These are phyloP conservation scores for Litocranius walleri DNA, from an alignment of 2,113 vertebrate genomes.

Conservation along the genomic window DNA sequence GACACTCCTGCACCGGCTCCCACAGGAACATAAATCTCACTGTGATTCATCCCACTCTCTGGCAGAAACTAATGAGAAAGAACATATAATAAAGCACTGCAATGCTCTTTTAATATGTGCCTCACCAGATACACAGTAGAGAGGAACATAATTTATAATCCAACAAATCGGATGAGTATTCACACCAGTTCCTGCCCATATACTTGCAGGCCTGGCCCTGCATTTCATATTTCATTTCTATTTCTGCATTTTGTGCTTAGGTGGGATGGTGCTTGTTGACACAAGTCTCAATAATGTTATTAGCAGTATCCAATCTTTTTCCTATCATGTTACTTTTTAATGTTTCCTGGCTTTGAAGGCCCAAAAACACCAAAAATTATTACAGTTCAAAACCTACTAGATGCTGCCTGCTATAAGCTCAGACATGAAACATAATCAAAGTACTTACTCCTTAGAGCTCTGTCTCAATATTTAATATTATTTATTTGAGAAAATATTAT, in stretches of 20 bases:
- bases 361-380: neutral
- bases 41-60: neutral
- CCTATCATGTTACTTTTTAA: neutral
- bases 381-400: neutral
- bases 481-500: neutral
- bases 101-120: neutral
- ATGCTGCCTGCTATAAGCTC: neutral
- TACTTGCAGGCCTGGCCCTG: neutral
- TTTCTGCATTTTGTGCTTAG: neutral
- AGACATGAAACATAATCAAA: neutral
- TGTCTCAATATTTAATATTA: neutral
- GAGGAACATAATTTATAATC: neutral
- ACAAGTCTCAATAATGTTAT: neutral
- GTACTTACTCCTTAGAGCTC: neutral
- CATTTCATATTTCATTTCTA: slow-evolving; percentile 10
- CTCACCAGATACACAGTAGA: neutral
- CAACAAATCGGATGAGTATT: neutral
- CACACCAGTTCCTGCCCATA: neutral
- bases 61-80: neutral
- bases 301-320: neutral
- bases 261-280: neutral
- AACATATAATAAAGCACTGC: neutral
- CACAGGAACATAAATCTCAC: neutral
- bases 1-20: neutral
- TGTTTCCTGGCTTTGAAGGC: neutral